Evolutionary conservation across 2,888 invertebrate genomes (phyloP).

Genomic region (Coenonympha arcania): DNA sequence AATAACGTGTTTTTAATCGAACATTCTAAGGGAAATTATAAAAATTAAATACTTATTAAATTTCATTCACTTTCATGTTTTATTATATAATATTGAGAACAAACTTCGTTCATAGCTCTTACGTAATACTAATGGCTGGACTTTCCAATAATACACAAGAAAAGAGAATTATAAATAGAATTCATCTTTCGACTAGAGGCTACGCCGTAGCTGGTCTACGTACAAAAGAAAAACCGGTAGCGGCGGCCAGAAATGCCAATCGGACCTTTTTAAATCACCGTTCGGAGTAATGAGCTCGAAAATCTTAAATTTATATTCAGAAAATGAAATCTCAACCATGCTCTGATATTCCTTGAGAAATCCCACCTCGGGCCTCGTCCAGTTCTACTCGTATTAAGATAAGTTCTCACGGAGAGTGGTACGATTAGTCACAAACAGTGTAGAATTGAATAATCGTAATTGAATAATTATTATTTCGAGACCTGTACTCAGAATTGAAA

Average conservation of each 20-base stretch:
- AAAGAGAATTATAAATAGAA: not conserved
- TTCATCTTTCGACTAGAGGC: not conserved
- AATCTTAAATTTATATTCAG: constrained; percentile 61
- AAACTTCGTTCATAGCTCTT: too few relatives aligned
- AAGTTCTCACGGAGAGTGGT: not conserved
- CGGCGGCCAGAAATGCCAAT: constrained; percentile 29
- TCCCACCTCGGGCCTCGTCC: constrained; percentile 1
- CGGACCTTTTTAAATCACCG: constrained; percentile 53
- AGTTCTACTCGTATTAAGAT: not conserved
- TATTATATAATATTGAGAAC: too few relatives aligned
- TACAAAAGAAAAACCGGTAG: constrained; percentile 15
- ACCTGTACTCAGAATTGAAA: too few relatives aligned
- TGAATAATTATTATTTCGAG: too few relatives aligned
- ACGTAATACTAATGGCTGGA: too few relatives aligned
- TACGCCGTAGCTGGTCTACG: constrained; percentile 14
- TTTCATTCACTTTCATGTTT: too few relatives aligned
- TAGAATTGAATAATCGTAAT: too few relatives aligned
- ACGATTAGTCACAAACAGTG: too few relatives aligned
- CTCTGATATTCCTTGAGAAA: constrained; percentile 17
- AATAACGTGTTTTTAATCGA: too few relatives aligned
- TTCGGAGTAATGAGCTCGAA: constrained; percentile 63
- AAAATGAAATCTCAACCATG: constrained; percentile 45
- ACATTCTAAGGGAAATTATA: too few relatives aligned
- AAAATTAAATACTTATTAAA: too few relatives aligned
- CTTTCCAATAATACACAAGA: too few relatives aligned